phyloP scores from a whole-genome alignment of 2,888 invertebrate genomes.

The Actias luna region DNA sequence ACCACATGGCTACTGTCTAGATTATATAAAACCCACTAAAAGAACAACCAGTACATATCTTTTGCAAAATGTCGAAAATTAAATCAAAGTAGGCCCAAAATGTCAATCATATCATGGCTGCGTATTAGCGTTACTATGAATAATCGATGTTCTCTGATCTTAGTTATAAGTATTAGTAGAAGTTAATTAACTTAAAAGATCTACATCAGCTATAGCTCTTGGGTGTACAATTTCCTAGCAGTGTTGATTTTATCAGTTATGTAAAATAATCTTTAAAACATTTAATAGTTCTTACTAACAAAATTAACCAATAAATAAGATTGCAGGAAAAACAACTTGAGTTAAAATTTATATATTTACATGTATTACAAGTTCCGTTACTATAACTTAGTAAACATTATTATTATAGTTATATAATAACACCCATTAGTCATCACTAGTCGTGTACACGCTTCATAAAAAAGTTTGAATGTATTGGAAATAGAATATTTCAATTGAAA shows the following conservation, averaged over 20 bases:
- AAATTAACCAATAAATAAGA: no score
- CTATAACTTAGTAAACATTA: neutral
- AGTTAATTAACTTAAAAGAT: neutral
- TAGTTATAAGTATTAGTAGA: neutral
- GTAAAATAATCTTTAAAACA: no score
- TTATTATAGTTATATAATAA: neutral
- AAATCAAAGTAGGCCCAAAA: neutral
- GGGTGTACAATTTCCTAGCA: neutral
- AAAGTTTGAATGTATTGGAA: neutral
- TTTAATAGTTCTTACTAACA: no score
- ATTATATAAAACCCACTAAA: neutral
- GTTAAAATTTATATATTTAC: neutral
- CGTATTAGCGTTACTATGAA: neutral
- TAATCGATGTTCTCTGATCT: neutral
- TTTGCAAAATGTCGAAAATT: neutral
- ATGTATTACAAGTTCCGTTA: no score
- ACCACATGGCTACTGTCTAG: no score
- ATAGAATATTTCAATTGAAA: slow-evolving; percentile 2
- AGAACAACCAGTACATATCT: neutral
- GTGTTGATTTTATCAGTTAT: no score
- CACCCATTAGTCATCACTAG: neutral
- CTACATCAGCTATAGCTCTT: neutral
- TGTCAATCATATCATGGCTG: neutral
- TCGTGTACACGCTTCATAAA: neutral
- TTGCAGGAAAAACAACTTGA: no score